Evolutionary conservation across 1,140 invertebrate species (phyloP).

Genomic region (Habropoda laboriosa): DNA sequence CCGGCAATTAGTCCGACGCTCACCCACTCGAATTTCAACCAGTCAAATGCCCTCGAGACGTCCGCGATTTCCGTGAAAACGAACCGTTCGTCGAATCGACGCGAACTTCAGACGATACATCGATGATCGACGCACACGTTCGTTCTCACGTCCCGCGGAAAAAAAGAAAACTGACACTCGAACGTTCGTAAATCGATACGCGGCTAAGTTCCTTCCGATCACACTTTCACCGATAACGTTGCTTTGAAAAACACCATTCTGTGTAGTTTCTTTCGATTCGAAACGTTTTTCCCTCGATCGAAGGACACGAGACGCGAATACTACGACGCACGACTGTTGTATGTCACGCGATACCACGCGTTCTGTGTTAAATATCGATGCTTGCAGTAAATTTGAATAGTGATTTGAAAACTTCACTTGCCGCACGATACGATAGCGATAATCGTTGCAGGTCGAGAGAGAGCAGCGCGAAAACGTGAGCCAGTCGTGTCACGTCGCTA

Average conservation of each 20-base stretch:
- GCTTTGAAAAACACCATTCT: not conserved
- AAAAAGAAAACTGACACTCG: no score
- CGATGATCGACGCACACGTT: not conserved
- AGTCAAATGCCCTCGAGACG: not conserved
- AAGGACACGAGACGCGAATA: no score
- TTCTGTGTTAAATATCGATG: not conserved
- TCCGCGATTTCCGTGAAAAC: not conserved
- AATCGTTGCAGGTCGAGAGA: not conserved
- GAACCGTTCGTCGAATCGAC: not conserved
- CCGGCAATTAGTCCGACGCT: conserved; percentile 11
- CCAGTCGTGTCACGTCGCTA: conserved; percentile 5
- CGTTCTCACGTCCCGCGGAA: no score
- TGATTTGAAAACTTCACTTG: not conserved
- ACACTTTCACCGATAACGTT: not conserved
- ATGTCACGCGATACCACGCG: not conserved
- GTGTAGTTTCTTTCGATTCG: not conserved
- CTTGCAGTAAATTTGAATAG: not conserved
- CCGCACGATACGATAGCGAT: not conserved
- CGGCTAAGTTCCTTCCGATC: no score
- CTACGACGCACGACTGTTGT: not conserved
- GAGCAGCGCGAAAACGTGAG: not conserved
- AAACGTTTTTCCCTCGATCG: not conserved
- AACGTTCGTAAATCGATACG: conserved; percentile 8
- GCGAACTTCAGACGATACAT: not conserved
- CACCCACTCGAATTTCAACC: not conserved